Conservation (phyloP, 2,113 vertebrate species). For the Pelusios castaneus region DNA sequence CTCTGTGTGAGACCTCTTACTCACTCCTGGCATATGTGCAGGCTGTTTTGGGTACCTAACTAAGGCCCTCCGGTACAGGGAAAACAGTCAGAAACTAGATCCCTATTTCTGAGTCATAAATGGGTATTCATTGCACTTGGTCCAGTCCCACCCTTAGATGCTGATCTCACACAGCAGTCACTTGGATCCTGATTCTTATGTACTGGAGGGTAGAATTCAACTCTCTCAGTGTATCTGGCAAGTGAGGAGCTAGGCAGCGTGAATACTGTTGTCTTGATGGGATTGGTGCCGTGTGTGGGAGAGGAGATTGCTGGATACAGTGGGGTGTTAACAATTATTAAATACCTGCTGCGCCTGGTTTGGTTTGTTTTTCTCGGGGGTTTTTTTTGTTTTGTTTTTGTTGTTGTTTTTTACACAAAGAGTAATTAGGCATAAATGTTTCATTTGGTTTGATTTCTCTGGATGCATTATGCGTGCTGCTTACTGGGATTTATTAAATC, state of each 20-base stretch:
- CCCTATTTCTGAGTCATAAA: not conserved
- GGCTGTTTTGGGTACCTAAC: not conserved
- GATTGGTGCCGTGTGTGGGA: not conserved
- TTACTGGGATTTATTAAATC: not conserved
- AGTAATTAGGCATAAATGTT: not conserved
- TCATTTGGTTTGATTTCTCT: not conserved
- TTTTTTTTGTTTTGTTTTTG: not conserved
- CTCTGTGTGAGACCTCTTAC: not conserved
- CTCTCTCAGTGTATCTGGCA: not conserved
- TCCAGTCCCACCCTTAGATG: not conserved
- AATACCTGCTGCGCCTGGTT: not conserved
- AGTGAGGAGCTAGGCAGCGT: fast-evolving
- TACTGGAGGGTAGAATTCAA: not conserved
- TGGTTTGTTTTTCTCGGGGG: not conserved
- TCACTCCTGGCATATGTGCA: not conserved
- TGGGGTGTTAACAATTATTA: constrained; percentile 19
- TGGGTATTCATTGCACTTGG: not conserved
- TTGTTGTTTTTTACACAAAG: not conserved
- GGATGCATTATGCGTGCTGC: not conserved
- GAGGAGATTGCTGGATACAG: not conserved
- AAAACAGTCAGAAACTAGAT: not conserved
- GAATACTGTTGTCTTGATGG: not conserved
- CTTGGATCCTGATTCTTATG: not conserved
- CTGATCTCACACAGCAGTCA: not conserved
- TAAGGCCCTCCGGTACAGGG: not conserved